Evolutionary conservation across 2,797 vertebrate species (phyloP), one percentile per base, ranked within the genome.

Genomic region (Champsocephalus gunnari): DNA sequence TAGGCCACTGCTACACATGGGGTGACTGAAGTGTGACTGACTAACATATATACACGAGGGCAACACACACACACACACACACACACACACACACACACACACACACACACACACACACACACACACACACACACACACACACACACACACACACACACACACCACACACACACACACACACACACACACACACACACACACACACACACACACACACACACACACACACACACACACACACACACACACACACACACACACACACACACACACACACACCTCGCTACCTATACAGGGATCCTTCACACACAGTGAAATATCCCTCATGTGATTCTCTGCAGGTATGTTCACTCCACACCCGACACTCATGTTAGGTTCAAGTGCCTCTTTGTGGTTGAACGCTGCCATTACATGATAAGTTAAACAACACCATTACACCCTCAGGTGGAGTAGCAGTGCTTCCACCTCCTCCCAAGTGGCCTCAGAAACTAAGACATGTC

Each of bases 371-470:
- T 32, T 24, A 51, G 80, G 38, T 78, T 83, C 17, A 81, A 81
- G 87, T 72, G 89, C 88, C 88, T 10, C 84, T 48, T 16, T 82
- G 90, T 88, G 91, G 87, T 44, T 57, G 58, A 80, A 71, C 43
- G 43, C 34, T 47, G 86, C 58, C 71, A 88, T 80, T 89, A 83
- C 92, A 88, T 4, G 21, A 71, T 21, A 21, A 44, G 50, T 73
- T 61, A 56, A 82, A 73, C 65, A 48, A 48, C 0, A 9, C 1
- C 5, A 54, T 75, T 41, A 63, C 0, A 44, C 65, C 49, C 62
- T 11, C 44, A 44, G 78, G 72, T 66, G 65, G 60, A 38, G 69
- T 9, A 21, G 69, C 7, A 21, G 43, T 19, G 53, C 60, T 67
- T n/a, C 50, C 68, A 65, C 21, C 21, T 19, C 21, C 38, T 53